Evolutionary conservation across 2,888 invertebrate genomes (phyloP).

Genomic region (Agrochola litura): DNA sequence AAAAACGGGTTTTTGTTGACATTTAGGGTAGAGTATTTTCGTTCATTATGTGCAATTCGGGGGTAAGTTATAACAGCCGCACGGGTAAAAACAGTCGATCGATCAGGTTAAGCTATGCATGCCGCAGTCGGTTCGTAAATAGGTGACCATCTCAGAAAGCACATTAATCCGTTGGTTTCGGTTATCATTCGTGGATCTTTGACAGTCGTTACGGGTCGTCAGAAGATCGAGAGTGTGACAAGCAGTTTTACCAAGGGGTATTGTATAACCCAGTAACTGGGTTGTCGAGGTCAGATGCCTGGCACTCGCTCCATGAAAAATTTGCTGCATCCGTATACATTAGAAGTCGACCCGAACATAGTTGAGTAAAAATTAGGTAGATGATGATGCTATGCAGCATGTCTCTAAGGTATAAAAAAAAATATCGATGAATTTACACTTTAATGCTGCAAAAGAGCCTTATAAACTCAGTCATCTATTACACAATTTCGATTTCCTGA

Average conservation of each 20-base stretch:
- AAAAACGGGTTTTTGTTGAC: conserved; percentile 1
- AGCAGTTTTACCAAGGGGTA: neutral
- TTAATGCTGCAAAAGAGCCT: too few species aligned
- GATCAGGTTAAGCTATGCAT: neutral
- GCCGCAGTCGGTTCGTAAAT: neutral
- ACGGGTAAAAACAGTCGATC: neutral
- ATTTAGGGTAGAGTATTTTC: neutral
- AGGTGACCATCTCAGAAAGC: neutral
- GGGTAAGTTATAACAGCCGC: neutral
- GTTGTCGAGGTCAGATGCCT: neutral
- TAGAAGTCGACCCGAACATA: neutral
- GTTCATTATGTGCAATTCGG: neutral
- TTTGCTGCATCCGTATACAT: neutral
- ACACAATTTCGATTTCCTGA: neutral
- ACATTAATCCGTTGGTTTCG: neutral
- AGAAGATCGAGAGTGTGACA: neutral
- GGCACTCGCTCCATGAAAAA: neutral
- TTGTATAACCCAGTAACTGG: neutral
- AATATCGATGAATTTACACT: too few species aligned
- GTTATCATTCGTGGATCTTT: neutral
- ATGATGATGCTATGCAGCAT: too few species aligned
- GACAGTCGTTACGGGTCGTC: neutral
- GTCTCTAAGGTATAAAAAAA: neutral
- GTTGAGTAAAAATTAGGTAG: neutral
- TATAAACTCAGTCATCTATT: neutral